Base-by-base conservation (phyloP, 2,888 invertebrate genomes). In the Brachypalpus laphriformis region DNA sequence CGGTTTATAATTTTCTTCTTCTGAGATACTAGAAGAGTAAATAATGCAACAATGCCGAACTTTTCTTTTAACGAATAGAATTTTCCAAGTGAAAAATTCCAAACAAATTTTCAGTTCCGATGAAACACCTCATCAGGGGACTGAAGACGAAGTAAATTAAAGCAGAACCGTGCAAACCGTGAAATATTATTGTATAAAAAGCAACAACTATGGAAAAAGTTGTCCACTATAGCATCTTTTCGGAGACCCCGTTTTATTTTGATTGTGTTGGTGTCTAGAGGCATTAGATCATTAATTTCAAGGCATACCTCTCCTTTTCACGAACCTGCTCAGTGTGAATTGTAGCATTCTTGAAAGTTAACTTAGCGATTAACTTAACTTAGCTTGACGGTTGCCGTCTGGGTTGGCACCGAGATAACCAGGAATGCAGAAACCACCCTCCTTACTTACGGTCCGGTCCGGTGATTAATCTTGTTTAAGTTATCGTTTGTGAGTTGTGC, bases 391-490 rank as follows among this genome's bases (percentile, higher is more conserved):
- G 31, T 57, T 57, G 56, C 37, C 16, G 56, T 37, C 34, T 34
- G 56, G 34, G 37, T 18, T 37, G 34, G 37, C 34, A 57, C 25
- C 16, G 34, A 57, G 16, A 16, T 14, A 16, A 16, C 14, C 42
- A 42, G 25, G 42, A 59, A 59, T 59, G 40, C 14, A 59, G 40
- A 37, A 25, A 16, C 14, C 20, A 40, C 11, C n/a, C n/a, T 3
- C 59, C n/a, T 14, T 22, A n/a, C 59, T 14, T 22, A 59, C 40
- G 40, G 22, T 25, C n/a, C n/a, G n/a, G n/a, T n/a, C 59, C 40
- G 59, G 59, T 40, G 59, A 59, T 59, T 59, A 59, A 59, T 59
- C 59, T 59, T 59, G 22, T 59, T 59, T 59, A 59, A 59, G 59
- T 59, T 59, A 59, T 59, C 40, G 22, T 59, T 42, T 57, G 57